Evolutionary conservation across 1,140 invertebrate genomes (phyloP).

Genomic region (Drosophila paulistorum): DNA sequence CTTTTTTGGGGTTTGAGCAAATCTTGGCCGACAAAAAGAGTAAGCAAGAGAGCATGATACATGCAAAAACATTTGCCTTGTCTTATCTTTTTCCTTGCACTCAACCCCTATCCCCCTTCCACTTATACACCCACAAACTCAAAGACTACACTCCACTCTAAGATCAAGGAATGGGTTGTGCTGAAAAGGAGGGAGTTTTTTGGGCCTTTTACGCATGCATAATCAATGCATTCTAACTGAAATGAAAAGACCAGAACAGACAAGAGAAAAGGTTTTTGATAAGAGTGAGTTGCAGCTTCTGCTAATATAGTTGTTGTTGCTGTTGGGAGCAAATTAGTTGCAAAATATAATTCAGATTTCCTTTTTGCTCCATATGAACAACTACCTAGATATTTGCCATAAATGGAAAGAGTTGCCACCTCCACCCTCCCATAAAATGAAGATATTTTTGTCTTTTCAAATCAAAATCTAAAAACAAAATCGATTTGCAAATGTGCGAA

Average conservation of each 20-base stretch:
- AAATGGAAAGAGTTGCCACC: too few species aligned
- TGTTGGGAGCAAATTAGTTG: slow-evolving; percentile 60
- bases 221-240: slow-evolving; percentile 73
- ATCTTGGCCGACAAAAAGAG: slow-evolving; percentile 48
- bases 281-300: slow-evolving; percentile 11
- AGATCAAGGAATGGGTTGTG: slow-evolving; percentile 18
- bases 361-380: slow-evolving; percentile 26
- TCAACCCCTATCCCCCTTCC: slow-evolving; percentile 13
- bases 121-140: background rate
- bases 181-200: slow-evolving; percentile 35
- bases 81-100: slow-evolving; percentile 76
- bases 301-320: background rate
- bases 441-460: slow-evolving; percentile 9
- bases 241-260: slow-evolving; percentile 15
- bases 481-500: slow-evolving; percentile 13
- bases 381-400: background rate
- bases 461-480: slow-evolving; percentile 2
- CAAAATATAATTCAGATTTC: slow-evolving; percentile 61
- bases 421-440: background rate
- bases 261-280: background rate
- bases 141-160: background rate
- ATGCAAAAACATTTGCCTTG: slow-evolving; percentile 46
- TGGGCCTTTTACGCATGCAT: slow-evolving; percentile 72
- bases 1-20: slow-evolving; percentile 44
- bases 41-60: slow-evolving; percentile 11